Conservation (phyloP, 2,797 vertebrate genomes). For the Tympanoctomys barrerae region DNA sequence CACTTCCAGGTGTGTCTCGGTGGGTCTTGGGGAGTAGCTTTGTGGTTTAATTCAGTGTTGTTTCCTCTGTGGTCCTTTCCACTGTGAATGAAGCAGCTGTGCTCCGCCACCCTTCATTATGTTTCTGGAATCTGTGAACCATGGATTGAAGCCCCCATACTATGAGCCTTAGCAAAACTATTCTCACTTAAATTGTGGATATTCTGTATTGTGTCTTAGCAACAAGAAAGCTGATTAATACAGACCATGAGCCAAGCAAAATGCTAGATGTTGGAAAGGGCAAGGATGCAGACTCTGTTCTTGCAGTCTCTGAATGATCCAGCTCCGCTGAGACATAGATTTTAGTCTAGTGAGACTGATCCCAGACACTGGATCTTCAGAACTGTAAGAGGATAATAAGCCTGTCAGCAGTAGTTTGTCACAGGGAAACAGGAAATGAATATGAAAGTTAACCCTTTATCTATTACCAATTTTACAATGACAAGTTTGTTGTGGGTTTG, state of each 20-base stretch:
- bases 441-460: not conserved
- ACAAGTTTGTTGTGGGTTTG: not conserved
- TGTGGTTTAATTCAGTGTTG: not conserved
- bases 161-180: not conserved
- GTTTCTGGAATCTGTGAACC: not conserved
- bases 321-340: not conserved
- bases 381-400: not conserved
- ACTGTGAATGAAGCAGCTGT: not conserved
- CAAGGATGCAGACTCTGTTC: not conserved
- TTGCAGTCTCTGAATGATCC: not conserved
- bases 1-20: not conserved
- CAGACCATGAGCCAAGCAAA: not conserved
- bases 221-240: not conserved
- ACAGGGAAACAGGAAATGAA: not conserved
- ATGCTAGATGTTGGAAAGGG: not conserved
- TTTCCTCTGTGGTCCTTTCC: not conserved
- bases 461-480: constrained; percentile 24
- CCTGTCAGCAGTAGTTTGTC: not conserved
- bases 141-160: not conserved
- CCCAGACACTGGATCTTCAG: not conserved
- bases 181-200: not conserved
- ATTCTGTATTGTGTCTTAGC: not conserved
- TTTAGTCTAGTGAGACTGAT: not conserved
- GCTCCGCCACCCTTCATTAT: not conserved
- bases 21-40: not conserved